A percentile compares a stretch with the other conserved stretches of the same genome.
These are phyloP conservation scores for Eristalinus aeneus DNA, from an alignment of 2,888 invertebrate species.

Conservation along the genomic window DNA sequence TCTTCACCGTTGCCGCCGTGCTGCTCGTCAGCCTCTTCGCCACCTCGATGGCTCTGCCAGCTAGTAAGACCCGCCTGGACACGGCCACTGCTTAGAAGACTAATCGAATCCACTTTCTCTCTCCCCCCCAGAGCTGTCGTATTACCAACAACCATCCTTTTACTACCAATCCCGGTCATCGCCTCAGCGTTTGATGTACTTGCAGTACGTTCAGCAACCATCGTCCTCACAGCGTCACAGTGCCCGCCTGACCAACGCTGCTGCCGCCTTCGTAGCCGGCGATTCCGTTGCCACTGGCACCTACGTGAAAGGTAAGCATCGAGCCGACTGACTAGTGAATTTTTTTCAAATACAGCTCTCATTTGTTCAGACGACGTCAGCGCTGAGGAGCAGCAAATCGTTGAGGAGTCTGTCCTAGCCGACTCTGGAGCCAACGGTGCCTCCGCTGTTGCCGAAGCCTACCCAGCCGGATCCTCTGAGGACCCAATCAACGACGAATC, in stretches of 20 bases:
- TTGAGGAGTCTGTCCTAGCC: constrained; percentile 74
- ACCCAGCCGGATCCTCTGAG: constrained; percentile 73
- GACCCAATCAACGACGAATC: constrained; percentile 30
- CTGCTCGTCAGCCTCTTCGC: constrained; percentile 50
- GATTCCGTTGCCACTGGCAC: constrained; percentile 79
- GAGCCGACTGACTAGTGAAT: no score
- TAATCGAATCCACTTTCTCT: not conserved
- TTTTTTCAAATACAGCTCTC: not conserved
- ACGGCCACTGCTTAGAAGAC: not conserved
- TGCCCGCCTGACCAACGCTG: constrained; percentile 76
- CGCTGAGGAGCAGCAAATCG: constrained; percentile 71
- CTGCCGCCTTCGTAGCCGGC: constrained; percentile 78
- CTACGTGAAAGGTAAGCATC: constrained; percentile 77
- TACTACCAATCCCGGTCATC: constrained; percentile 73
- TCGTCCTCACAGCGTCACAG: constrained; percentile 75
- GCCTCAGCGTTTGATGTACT: constrained; percentile 78
- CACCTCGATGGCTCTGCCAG: constrained; percentile 51
- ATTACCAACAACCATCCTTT: constrained; percentile 77
- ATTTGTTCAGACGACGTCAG: constrained; percentile 72
- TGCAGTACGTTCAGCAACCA: constrained; percentile 77
- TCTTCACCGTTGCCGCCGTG: constrained; percentile 37
- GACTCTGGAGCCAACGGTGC: constrained; percentile 76
- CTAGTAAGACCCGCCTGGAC: constrained; percentile 40
- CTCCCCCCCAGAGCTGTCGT: constrained; percentile 77
- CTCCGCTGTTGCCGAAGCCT: constrained; percentile 79